Conservation (phyloP, 2,888 invertebrate genomes). For the Pachliopta kotzebuea region DNA sequence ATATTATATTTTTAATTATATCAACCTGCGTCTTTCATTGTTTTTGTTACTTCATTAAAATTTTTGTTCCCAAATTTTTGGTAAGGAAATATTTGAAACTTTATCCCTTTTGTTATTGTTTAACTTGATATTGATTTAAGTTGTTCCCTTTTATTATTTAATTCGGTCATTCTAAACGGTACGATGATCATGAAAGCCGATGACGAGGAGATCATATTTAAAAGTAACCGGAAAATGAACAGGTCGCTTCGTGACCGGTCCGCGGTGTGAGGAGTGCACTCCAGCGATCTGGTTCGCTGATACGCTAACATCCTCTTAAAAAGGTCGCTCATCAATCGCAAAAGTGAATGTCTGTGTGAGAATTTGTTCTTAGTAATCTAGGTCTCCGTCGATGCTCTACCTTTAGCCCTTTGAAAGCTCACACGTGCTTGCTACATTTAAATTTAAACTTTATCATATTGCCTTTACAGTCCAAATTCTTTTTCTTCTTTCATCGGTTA, state of each 20-base stretch:
- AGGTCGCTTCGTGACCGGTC: conserved; percentile 32
- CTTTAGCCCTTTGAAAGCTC: conserved; percentile 20
- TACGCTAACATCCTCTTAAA: conserved; percentile 28
- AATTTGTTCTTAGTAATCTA: conserved; percentile 29
- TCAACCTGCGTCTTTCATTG: neutral
- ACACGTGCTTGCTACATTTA: conserved; percentile 2
- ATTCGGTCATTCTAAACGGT: neutral
- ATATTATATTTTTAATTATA: too few species aligned
- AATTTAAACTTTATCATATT: neutral
- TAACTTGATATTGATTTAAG: neutral
- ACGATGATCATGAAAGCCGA: neutral
- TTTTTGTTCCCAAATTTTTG: neutral
- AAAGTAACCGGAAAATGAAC: conserved; percentile 19
- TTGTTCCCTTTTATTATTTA: neutral
- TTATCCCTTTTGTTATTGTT: neutral
- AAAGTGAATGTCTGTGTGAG: conserved; percentile 34
- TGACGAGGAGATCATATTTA: conserved; percentile 3
- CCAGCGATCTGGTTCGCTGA: too few species aligned
- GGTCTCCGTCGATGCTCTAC: conserved; percentile 19
- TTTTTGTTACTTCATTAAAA: neutral
- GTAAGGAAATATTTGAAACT: neutral
- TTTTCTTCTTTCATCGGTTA: neutral
- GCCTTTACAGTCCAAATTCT: neutral
- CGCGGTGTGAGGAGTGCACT: conserved; percentile 33
- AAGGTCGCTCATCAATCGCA: conserved; percentile 31